Percentiles rank a stretch among this genome's conserved stretches.
These are phyloP conservation scores for Cottoperca gobio DNA, from an alignment of 2,797 vertebrate species.

Conservation along the genomic window DNA sequence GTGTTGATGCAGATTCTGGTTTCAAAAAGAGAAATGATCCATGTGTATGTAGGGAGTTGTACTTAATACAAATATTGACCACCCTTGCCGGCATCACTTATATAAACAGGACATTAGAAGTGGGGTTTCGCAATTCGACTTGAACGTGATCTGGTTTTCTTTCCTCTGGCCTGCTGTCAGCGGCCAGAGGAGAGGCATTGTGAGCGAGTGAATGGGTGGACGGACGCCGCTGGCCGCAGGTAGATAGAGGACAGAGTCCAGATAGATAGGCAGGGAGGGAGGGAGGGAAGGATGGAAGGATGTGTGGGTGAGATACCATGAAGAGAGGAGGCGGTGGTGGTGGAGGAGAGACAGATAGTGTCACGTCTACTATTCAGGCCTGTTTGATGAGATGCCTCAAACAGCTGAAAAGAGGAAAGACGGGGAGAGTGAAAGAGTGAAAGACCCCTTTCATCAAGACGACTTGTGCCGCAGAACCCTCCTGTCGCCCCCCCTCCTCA, in stretches of 20 bases:
- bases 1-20: too few relatives aligned
- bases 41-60: neutral
- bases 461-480: constrained; percentile 57
- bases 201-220: constrained; percentile 59
- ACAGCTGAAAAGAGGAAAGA: constrained; percentile 68
- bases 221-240: constrained; percentile 41
- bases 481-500: constrained; percentile 35
- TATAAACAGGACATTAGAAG: constrained; percentile 12
- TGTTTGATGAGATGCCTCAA: constrained; percentile 74
- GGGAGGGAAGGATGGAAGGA: constrained; percentile 47
- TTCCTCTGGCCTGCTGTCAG: constrained; percentile 33
- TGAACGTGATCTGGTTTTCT: constrained; percentile 9
- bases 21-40: neutral
- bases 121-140: neutral
- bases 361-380: constrained; percentile 75
- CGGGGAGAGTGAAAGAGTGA: constrained; percentile 62
- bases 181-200: constrained; percentile 55
- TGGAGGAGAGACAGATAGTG: constrained; percentile 66
- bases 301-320: constrained; percentile 57
- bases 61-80: neutral
- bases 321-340: constrained; percentile 29
- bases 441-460: constrained; percentile 74
- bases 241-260: constrained; percentile 49
- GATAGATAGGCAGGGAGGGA: constrained; percentile 40
- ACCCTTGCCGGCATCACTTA: neutral